These are phyloP conservation scores for Pogoniulus pusillus DNA, from an alignment of 2,797 vertebrate genomes.

Conservation along the genomic window DNA sequence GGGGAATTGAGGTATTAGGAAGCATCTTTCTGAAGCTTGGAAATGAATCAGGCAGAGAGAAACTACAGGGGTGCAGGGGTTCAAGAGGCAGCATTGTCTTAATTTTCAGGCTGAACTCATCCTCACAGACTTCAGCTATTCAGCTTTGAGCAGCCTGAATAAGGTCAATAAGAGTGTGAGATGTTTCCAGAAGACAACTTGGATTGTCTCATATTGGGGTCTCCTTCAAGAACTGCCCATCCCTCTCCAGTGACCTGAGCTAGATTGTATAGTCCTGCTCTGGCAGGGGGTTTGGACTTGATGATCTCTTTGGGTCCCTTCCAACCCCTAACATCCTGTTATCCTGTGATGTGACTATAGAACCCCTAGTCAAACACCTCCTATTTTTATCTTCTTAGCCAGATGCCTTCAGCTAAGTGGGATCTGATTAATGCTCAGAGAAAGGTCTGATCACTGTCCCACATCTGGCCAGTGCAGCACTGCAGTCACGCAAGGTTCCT, in stretches of 20 bases:
- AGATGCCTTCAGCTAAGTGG: neutral
- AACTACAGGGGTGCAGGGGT: neutral
- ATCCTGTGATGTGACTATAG: too few species aligned
- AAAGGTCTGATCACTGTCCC: neutral
- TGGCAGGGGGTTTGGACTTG: too few species aligned
- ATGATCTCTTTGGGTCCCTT: too few species aligned
- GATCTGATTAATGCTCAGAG: neutral
- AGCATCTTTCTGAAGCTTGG: neutral
- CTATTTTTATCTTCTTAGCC: neutral
- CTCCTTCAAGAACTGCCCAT: neutral
- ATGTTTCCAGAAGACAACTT: neutral
- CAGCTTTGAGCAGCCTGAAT: neutral
- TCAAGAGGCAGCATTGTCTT: neutral
- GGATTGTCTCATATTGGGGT: neutral
- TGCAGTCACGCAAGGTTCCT: neutral
- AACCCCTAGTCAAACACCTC: neutral
- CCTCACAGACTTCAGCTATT: neutral
- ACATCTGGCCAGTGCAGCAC: neutral
- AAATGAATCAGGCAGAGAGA: neutral
- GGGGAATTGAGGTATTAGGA: neutral
- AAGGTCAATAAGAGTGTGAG: neutral
- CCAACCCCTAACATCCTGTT: too few species aligned
- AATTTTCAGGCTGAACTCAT: neutral
- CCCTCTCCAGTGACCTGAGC: neutral
- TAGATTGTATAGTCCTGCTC: too few species aligned